Conservation (phyloP, 2,797 vertebrate genomes). For the Sebastes jordani region DNA sequence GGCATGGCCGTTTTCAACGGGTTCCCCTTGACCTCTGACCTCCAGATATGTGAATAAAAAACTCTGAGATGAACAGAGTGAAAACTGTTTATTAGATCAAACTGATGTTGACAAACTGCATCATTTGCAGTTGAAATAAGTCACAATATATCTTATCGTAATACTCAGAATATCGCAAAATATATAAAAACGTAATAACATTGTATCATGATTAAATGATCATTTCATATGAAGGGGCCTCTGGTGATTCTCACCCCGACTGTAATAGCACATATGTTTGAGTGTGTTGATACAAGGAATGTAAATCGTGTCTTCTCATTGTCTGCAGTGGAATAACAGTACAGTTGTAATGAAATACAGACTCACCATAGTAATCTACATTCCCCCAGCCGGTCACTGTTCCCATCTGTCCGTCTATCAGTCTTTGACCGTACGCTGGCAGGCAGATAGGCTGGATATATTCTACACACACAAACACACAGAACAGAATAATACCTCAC, state of each 20-base stretch:
- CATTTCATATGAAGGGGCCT: too few relatives aligned
- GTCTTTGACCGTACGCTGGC: conserved; percentile 86
- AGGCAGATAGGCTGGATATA: conserved; percentile 92
- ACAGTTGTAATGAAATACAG: neutral
- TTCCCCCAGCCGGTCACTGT: conserved; percentile 94
- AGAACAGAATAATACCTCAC: neutral
- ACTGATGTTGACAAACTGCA: too few relatives aligned
- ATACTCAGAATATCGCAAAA: too few relatives aligned
- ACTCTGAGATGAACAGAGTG: too few relatives aligned
- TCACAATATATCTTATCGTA: too few relatives aligned
- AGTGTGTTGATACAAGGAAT: neutral
- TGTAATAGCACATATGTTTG: too few relatives aligned
- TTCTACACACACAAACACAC: conserved; percentile 74
- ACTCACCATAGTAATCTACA: conserved; percentile 88
- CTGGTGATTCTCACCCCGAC: too few relatives aligned
- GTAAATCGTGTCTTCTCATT: neutral
- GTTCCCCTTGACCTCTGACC: too few relatives aligned
- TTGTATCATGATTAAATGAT: neutral
- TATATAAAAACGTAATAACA: neutral
- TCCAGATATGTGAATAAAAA: too few relatives aligned
- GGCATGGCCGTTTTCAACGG: too few relatives aligned
- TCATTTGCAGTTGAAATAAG: too few relatives aligned
- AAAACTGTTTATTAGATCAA: too few relatives aligned
- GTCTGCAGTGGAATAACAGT: neutral
- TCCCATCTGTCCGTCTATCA: conserved; percentile 88